These are phyloP conservation scores for Bombus sylvicola DNA, from an alignment of 1,140 invertebrate species.

Conservation along the genomic window DNA sequence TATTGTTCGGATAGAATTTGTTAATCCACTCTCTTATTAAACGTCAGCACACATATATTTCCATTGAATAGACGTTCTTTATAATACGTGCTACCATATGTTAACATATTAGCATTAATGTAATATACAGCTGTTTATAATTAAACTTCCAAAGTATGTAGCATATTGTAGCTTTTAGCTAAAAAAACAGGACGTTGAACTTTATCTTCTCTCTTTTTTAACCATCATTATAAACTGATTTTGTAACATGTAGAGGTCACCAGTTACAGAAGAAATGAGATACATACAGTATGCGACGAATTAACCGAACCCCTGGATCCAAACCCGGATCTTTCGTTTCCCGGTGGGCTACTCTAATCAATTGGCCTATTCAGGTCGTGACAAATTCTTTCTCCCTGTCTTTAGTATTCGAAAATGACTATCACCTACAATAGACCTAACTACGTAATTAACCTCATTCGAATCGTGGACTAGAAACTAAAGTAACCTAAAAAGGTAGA, in stretches of 20 bases:
- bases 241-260: not conserved
- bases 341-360: not conserved
- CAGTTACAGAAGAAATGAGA: not conserved
- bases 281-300: not conserved
- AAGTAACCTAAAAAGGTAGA: not conserved
- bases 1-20: not conserved
- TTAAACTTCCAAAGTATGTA: not conserved
- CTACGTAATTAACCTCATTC: not conserved
- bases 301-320: not conserved
- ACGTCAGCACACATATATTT: conserved; percentile 1
- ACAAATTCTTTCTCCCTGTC: conserved; percentile 7
- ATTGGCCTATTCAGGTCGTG: conserved; percentile 28
- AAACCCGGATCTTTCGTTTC: conserved; percentile 21
- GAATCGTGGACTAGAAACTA: not conserved
- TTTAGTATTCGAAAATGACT: conserved; percentile 15
- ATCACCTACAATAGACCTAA: too few species aligned
- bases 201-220: not conserved
- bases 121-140: conserved; percentile 18
- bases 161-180: not conserved
- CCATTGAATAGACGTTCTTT: not conserved
- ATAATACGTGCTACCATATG: not conserved
- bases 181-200: not conserved
- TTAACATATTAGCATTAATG: conserved; percentile 10
- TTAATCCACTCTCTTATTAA: not conserved
- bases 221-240: too few species aligned